A percentile compares a stretch with the other conserved stretches of the same genome.
Evolutionary conservation across 2,888 invertebrate species (phyloP).

Genomic region (Labia minor): DNA sequence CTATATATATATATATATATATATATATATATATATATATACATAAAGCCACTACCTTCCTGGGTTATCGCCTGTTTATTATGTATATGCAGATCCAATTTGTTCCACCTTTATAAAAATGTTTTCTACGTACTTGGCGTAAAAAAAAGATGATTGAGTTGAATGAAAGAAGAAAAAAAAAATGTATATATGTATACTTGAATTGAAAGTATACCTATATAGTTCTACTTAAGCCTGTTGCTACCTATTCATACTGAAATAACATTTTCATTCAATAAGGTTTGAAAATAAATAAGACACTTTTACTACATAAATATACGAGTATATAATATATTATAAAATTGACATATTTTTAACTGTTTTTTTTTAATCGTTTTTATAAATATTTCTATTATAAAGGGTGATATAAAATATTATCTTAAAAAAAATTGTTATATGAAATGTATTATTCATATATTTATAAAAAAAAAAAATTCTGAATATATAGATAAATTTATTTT

Average conservation of each 20-base stretch:
- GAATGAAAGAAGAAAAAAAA: not conserved
- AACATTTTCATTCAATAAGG: not conserved
- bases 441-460: too few species aligned
- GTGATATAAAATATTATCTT: too few species aligned
- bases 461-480: too few species aligned
- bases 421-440: too few species aligned
- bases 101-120: not conserved
- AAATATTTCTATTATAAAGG: too few species aligned
- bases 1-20: too few species aligned
- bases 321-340: not conserved
- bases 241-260: not conserved
- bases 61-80: not conserved
- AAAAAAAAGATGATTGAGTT: not conserved
- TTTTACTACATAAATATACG: not conserved
- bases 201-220: not conserved
- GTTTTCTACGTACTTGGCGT: not conserved
- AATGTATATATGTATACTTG: too few species aligned
- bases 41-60: too few species aligned
- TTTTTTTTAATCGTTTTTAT: too few species aligned
- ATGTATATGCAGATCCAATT: slow-evolving; percentile 13
- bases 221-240: not conserved
- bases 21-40: too few species aligned
- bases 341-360: not conserved
- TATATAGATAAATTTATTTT: too few species aligned
- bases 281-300: not conserved